Base-by-base conservation (phyloP, 2,113 vertebrate genomes). In the Miniopterus natalensis region DNA sequence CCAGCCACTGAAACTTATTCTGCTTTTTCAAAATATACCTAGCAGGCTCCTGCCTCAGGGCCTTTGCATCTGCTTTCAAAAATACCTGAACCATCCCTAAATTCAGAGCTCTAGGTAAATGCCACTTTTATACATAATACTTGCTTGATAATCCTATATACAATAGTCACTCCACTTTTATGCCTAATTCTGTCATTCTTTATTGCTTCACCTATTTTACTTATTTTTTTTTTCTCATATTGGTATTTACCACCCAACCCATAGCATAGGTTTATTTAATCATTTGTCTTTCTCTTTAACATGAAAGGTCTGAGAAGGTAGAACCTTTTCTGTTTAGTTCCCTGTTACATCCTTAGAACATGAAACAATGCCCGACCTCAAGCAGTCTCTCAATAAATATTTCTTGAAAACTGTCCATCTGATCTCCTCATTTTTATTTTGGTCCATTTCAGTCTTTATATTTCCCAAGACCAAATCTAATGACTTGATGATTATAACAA, bases 211-310 rank as follows among this genome's bases (percentile, higher is more conserved):
- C 13, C 21, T 31, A 3, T 23, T 93, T 70, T 65, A 8, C 53
- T 59, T 96, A 42, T 36, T n/a, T 63, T 96, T 70, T 36, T n/a
- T 63, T 75, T 70, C 73, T 86, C 21, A 25, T 36, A 31, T 59
- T 10, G 12, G 0, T 66, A 57, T 71, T 71, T 55, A 75, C 8
- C 45, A 8, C 40, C 6, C 45, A 77, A 57, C 4, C 3, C 9
- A 95, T 13, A 70, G 31, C 36, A 31, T 36, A 83, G 21, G 15
- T 83, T 92, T 77, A 27, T 78, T 95, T 83, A 71, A n/a, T 92
- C 17, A 21, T 85, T 66, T 80, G 6, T 87, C 31, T 84, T 84
- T 80, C 23, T 92, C 27, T 53, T 40, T 84, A 77, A 88, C 85
- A 61, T 25, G 6, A 85, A 94, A 49, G 68, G 2, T 66, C 53